Conservation (phyloP, 2,113 vertebrate species). For the Seriola rivoliana region DNA sequence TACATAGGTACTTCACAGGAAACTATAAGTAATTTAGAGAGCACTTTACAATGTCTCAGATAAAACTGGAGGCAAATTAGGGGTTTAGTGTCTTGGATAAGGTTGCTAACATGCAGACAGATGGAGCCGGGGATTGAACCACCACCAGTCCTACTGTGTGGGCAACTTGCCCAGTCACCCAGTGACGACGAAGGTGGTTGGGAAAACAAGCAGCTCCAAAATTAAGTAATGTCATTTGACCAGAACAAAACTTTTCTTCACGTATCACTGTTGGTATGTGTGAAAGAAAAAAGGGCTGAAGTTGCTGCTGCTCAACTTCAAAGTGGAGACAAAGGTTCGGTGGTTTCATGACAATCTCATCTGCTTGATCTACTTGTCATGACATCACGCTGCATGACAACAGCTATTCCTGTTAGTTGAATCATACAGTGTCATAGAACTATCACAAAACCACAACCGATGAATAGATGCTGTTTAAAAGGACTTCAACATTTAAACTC, state of each 20-base stretch:
- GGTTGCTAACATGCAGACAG: too few species aligned
- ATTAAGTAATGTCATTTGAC: background rate
- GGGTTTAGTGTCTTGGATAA: background rate
- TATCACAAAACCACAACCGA: background rate
- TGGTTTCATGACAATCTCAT: background rate
- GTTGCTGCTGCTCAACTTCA: background rate
- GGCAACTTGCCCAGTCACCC: background rate
- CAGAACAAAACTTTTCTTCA: background rate
- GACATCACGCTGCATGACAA: background rate
- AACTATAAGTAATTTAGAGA: background rate
- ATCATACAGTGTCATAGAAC: background rate
- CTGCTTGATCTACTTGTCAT: background rate
- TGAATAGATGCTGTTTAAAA: background rate
- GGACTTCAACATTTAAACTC: background rate
- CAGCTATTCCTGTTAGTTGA: background rate
- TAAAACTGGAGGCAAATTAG: too few species aligned
- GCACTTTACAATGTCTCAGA: too few species aligned
- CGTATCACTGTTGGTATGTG: background rate
- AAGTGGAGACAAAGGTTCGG: background rate
- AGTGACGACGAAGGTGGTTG: background rate
- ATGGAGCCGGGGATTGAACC: background rate
- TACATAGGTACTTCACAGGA: background rate
- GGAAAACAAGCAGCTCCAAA: background rate
- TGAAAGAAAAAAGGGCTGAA: background rate
- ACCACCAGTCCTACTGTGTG: background rate